Conservation (phyloP, 1,140 invertebrate genomes). For the Leptestheria dahalacensis region DNA sequence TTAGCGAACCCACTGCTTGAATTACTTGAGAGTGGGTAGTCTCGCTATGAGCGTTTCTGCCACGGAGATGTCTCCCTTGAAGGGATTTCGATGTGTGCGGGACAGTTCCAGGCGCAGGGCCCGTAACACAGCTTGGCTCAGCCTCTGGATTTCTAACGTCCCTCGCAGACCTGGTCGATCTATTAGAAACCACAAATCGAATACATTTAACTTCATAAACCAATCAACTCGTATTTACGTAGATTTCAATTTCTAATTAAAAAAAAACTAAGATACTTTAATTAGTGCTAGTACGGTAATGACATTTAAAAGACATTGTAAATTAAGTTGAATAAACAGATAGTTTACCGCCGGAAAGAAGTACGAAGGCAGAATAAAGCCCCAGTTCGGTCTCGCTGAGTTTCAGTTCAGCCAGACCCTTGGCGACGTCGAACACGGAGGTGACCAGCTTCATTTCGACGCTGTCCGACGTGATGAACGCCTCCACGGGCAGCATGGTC, state of each 20-base stretch:
- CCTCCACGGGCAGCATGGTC: conserved; percentile 66
- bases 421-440: conserved; percentile 82
- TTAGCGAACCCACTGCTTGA: neutral
- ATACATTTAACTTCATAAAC: no score
- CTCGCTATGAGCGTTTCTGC: conserved; percentile 73
- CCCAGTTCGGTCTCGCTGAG: conserved; percentile 86
- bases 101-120: conserved; percentile 76
- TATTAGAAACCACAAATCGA: no score
- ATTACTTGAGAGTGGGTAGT: conserved; percentile 65
- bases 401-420: conserved; percentile 77
- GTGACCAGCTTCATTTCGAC: conserved; percentile 78
- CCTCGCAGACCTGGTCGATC: conserved; percentile 79
- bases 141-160: conserved; percentile 67
- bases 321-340: no score
- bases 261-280: no score
- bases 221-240: no score
- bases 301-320: no score
- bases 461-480: conserved; percentile 67
- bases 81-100: conserved; percentile 63
- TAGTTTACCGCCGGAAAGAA: conserved; percentile 75
- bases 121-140: conserved; percentile 76
- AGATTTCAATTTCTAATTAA: no score
- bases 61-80: conserved; percentile 80
- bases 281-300: no score
- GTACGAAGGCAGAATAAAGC: conserved; percentile 78